Percentiles rank a stretch among this genome's conserved stretches.
These are phyloP conservation scores for Drosophila kanapiae DNA, from an alignment of 1,140 invertebrate species.

Conservation along the genomic window DNA sequence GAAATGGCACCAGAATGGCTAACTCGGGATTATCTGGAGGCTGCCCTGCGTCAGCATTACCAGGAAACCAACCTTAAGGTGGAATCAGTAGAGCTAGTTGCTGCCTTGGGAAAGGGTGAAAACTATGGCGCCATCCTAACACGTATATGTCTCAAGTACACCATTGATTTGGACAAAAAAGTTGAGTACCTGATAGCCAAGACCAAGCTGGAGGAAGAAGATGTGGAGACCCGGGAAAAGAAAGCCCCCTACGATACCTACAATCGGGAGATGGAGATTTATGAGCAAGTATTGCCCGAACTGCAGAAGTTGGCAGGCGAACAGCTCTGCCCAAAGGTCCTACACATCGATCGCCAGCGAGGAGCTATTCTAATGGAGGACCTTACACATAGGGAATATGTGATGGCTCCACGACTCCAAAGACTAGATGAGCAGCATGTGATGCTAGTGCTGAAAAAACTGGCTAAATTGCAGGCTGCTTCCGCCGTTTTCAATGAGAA, in stretches of 20 bases:
- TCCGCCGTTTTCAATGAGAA: constrained; percentile 68
- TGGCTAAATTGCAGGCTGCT: constrained; percentile 87
- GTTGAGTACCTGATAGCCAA: constrained; percentile 55
- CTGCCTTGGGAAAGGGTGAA: constrained; percentile 68
- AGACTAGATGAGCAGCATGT: constrained; percentile 86
- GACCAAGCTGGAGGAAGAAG: constrained; percentile 52
- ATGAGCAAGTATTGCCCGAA: constrained; percentile 60
- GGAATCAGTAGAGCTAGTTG: background rate
- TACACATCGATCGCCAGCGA: constrained; percentile 49
- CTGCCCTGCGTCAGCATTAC: constrained; percentile 38
- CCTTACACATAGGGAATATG: constrained; percentile 41
- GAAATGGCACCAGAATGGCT: constrained; percentile 56
- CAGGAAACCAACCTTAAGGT: constrained; percentile 37
- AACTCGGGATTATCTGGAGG: constrained; percentile 49
- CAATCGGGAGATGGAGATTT: constrained; percentile 66
- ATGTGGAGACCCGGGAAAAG: constrained; percentile 43
- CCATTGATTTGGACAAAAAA: background rate
- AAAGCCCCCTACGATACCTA: constrained; percentile 65
- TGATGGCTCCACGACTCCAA: constrained; percentile 86
- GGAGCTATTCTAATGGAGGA: constrained; percentile 61
- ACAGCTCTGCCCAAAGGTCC: constrained; percentile 47
- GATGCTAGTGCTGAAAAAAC: constrained; percentile 85
- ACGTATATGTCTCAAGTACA: constrained; percentile 43
- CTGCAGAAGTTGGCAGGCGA: constrained; percentile 50
- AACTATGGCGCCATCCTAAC: constrained; percentile 70